phyloP scores from a whole-genome alignment of 2,888 invertebrate species.

The Philonicus albiceps region DNA sequence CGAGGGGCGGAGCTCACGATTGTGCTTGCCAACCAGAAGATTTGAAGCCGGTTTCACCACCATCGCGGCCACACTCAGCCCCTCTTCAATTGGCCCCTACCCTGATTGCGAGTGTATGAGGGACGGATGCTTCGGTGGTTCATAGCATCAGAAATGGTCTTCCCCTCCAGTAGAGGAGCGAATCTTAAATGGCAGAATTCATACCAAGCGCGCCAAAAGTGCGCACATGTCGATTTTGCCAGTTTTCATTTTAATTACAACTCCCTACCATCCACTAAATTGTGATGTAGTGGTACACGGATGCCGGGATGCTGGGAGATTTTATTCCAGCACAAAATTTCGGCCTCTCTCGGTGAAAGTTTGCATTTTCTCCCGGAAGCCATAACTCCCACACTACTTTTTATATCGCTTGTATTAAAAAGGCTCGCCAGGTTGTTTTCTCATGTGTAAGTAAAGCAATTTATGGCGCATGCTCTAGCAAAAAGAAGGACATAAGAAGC shows the following conservation, averaged over 20 bases:
- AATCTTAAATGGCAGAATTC: slow-evolving; percentile 26
- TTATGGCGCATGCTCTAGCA: not conserved
- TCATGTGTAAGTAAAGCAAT: not conserved
- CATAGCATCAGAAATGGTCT: not conserved
- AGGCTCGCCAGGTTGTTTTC: too few relatives aligned
- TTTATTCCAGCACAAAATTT: not conserved
- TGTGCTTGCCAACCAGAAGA: slow-evolving; percentile 51
- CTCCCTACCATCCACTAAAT: not conserved
- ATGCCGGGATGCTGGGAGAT: not conserved
- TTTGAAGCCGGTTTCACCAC: slow-evolving; percentile 39
- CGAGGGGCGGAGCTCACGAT: slow-evolving; percentile 50
- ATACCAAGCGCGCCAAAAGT: not conserved
- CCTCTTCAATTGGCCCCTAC: slow-evolving; percentile 21
- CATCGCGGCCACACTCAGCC: not conserved
- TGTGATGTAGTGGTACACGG: not conserved
- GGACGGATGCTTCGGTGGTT: not conserved
- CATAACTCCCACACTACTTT: not conserved
- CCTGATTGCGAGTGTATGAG: not conserved
- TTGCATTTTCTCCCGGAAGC: not conserved
- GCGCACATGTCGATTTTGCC: slow-evolving; percentile 22
- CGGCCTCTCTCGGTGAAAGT: not conserved
- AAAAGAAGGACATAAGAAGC: not conserved
- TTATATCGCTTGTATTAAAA: not conserved
- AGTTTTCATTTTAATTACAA: not conserved
- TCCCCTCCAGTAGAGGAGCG: not conserved